Conservation (phyloP, 2,888 invertebrate genomes). For the Eilema griseolum region DNA sequence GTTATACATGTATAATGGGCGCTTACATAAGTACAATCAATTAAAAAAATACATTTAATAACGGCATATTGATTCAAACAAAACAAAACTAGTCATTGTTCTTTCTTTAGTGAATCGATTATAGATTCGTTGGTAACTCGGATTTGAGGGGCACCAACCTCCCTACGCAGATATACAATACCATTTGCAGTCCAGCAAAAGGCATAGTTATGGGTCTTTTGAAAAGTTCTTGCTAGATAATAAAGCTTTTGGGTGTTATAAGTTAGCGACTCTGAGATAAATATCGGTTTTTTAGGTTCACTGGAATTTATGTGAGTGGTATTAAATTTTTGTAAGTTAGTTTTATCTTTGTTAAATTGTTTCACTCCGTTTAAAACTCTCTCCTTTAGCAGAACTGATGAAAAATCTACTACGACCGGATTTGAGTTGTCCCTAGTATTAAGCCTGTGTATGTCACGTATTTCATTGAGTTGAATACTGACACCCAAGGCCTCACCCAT, state of each 20-base stretch:
- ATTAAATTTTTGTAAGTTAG: background rate
- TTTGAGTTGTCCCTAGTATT: conserved; percentile 25
- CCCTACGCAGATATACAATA: background rate
- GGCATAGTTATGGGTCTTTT: background rate
- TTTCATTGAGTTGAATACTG: conserved; percentile 1
- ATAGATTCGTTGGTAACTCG: background rate
- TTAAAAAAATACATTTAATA: no score
- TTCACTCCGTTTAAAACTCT: background rate
- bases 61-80: background rate
- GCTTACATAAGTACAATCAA: no score
- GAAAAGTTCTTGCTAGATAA: conserved; percentile 7
- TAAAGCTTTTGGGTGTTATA: conserved; percentile 4
- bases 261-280: background rate
- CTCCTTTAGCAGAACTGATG: background rate
- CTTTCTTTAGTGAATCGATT: background rate
- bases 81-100: background rate
- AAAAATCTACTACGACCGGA: conserved; percentile 9
- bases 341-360: background rate
- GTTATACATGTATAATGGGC: no score
- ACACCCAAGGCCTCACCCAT: background rate
- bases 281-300: background rate
- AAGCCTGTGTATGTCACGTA: conserved; percentile 33
- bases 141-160: conserved; percentile 3
- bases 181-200: background rate
- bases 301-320: background rate